These are phyloP conservation scores for Papilio polyxenes DNA, from an alignment of 1,140 invertebrate genomes.

Conservation along the genomic window DNA sequence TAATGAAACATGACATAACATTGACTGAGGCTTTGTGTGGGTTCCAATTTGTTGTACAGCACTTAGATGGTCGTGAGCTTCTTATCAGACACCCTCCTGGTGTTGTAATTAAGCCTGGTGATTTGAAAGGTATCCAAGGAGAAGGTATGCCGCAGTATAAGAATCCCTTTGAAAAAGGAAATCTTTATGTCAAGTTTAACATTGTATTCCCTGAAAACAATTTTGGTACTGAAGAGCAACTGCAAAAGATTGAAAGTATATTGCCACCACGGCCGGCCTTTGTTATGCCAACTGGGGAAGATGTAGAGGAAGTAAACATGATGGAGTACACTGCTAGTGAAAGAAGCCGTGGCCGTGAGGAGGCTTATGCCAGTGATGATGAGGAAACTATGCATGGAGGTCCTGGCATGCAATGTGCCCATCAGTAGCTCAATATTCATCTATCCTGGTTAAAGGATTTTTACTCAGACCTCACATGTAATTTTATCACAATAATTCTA, in stretches of 20 bases:
- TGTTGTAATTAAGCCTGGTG: slow-evolving; percentile 88
- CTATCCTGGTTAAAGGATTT: slow-evolving; percentile 58
- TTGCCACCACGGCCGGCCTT: slow-evolving; percentile 85
- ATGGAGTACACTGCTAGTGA: slow-evolving; percentile 86
- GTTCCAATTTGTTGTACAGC: slow-evolving; percentile 89
- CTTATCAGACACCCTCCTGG: slow-evolving; percentile 88
- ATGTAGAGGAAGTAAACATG: slow-evolving; percentile 92
- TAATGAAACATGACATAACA: slow-evolving; percentile 87
- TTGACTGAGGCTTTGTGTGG: slow-evolving; percentile 96
- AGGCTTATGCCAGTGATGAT: slow-evolving; percentile 86
- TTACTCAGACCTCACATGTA: slow-evolving; percentile 73
- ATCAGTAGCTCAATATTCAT: slow-evolving; percentile 82
- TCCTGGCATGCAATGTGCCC: slow-evolving; percentile 85
- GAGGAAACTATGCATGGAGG: slow-evolving; percentile 82
- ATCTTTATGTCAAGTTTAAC: slow-evolving; percentile 93
- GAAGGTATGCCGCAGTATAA: slow-evolving; percentile 96
- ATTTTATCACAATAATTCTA: slow-evolving; percentile 63
- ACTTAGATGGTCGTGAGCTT: slow-evolving; percentile 91
- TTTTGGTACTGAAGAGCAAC: slow-evolving; percentile 86
- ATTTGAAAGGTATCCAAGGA: slow-evolving; percentile 88
- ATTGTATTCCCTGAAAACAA: slow-evolving; percentile 92
- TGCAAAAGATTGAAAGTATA: slow-evolving; percentile 86
- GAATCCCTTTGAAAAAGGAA: slow-evolving; percentile 91
- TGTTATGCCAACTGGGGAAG: slow-evolving; percentile 85
- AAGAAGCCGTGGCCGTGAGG: slow-evolving; percentile 76